Conservation (phyloP, 2,113 vertebrate species). For the Micronycteris hirsuta region DNA sequence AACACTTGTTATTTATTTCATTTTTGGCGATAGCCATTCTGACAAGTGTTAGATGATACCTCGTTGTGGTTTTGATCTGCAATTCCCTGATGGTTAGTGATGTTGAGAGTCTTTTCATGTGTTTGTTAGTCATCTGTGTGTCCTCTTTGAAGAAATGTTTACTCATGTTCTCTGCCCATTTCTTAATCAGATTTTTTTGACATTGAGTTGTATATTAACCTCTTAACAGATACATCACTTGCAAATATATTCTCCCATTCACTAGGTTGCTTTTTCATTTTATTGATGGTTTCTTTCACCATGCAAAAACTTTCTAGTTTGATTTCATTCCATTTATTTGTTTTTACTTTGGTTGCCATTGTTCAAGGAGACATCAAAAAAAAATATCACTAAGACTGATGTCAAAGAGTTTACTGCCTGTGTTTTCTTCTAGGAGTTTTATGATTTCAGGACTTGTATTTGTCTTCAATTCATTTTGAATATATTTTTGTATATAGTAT, state of each 20-base stretch:
- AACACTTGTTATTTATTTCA: too few species aligned
- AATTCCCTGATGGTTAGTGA: too few species aligned
- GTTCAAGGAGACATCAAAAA: background rate
- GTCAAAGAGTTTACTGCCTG: too few species aligned
- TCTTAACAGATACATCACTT: background rate
- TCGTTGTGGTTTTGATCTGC: too few species aligned
- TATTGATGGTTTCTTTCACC: background rate
- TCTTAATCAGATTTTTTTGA: background rate
- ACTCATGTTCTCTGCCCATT: background rate
- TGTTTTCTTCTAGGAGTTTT: too few species aligned
- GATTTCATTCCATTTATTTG: background rate
- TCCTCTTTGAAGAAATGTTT: background rate
- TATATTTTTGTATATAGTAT: too few species aligned
- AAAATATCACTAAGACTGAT: background rate
- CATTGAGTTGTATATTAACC: background rate
- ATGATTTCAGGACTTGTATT: too few species aligned
- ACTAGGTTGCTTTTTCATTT: background rate
- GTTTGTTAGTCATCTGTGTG: too few species aligned
- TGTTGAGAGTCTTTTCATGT: too few species aligned
- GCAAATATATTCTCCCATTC: background rate
- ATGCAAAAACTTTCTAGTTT: background rate
- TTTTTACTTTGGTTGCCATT: background rate
- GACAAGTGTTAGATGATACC: too few species aligned
- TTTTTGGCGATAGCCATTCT: too few species aligned
- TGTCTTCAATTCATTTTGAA: too few species aligned